Conservation (phyloP, 92 coral and sea anemone species). For the Palythoa heliodiscus region DNA sequence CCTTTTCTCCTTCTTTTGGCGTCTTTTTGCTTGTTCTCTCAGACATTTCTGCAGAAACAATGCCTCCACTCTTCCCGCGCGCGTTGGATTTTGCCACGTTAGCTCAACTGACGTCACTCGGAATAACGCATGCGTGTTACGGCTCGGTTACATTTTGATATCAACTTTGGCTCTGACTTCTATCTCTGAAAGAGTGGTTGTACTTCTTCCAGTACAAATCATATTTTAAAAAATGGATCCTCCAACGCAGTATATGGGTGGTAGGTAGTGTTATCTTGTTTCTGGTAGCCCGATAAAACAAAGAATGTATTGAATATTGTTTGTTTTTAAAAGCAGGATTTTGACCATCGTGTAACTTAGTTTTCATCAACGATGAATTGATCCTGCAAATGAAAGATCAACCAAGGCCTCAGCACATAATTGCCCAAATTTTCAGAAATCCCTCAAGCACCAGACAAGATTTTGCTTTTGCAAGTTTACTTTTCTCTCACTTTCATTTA, state of each 20-base stretch:
- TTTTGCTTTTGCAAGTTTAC: no score
- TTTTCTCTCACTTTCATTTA: no score
- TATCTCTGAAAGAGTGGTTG: not conserved
- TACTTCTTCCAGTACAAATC: not conserved
- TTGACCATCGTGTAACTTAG: no score
- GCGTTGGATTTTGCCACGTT: constrained; percentile 22
- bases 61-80: not conserved
- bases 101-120: constrained; percentile 26
- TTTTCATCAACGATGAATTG: no score
- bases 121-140: constrained; percentile 9
- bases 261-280: constrained; percentile 39
- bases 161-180: constrained; percentile 22
- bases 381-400: no score
- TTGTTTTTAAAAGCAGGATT: no score
- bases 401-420: no score
- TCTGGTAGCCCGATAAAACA: not conserved
- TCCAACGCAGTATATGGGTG: constrained; percentile 60
- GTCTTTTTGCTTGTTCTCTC: not conserved
- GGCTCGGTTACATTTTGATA: not conserved
- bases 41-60: not conserved
- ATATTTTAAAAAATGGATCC: constrained; percentile 47
- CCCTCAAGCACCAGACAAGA: no score
- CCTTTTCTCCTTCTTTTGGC: constrained; percentile 24
- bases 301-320: no score
- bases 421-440: no score